These are phyloP conservation scores for Hemiprocne comata DNA, from an alignment of 2,113 vertebrate species.

Conservation along the genomic window DNA sequence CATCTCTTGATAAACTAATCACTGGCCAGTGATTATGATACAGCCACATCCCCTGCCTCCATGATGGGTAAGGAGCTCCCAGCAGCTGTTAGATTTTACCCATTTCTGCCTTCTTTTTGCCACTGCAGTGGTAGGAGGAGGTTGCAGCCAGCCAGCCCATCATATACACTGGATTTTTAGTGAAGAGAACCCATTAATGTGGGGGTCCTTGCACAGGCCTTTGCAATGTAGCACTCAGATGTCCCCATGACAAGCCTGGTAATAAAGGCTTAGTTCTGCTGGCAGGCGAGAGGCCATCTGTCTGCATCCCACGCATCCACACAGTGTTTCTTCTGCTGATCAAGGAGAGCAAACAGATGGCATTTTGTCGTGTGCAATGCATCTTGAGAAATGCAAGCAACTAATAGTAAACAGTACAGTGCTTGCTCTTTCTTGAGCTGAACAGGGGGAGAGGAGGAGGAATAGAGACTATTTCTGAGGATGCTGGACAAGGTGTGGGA, in stretches of 20 bases:
- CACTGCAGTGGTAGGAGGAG: neutral
- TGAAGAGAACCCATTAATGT: neutral
- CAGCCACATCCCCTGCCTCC: neutral
- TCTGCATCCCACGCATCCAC: neutral
- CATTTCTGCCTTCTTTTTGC: neutral
- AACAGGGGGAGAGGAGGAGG: neutral
- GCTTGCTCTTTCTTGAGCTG: neutral
- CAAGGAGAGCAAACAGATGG: neutral
- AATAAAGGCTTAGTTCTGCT: neutral
- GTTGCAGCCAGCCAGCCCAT: neutral
- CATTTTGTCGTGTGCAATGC: neutral
- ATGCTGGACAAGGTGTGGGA: accelerated
- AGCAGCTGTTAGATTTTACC: neutral
- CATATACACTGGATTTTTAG: accelerated
- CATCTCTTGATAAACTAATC: neutral
- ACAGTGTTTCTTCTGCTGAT: neutral
- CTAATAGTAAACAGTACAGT: neutral
- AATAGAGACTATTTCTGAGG: neutral
- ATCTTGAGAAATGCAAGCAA: neutral
- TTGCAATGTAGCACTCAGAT: neutral
- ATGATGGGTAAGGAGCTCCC: neutral
- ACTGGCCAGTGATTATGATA: neutral
- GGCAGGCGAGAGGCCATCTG: neutral
- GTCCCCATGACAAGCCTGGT: neutral
- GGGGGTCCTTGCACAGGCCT: neutral